Percentiles rank a stretch among this genome's conserved stretches.
These are phyloP conservation scores for Leptinotarsa undecemlineata DNA, from an alignment of 1,140 invertebrate genomes.

Conservation along the genomic window DNA sequence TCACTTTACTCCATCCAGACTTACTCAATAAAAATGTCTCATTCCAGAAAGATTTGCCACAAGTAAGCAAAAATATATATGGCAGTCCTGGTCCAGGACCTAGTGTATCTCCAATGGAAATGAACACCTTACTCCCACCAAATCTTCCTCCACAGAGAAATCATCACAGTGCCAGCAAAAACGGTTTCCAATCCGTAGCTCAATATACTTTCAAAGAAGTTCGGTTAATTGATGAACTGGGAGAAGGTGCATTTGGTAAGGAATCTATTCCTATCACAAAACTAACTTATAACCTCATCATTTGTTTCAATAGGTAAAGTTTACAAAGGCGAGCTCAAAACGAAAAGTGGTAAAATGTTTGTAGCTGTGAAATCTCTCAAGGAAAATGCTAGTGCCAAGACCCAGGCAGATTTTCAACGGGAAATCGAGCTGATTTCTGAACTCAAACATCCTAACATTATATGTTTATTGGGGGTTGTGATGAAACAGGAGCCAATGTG, in stretches of 20 bases:
- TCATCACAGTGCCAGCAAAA: conserved; percentile 48
- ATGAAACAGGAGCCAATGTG: conserved; percentile 89
- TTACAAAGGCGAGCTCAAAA: conserved; percentile 89
- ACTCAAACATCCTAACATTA: conserved; percentile 92
- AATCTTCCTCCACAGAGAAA: conserved; percentile 52
- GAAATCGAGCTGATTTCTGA: conserved; percentile 93
- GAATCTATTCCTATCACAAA: neutral
- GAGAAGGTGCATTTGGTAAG: conserved; percentile 93
- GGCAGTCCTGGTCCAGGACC: conserved; percentile 61
- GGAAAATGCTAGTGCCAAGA: conserved; percentile 89
- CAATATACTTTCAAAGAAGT: conserved; percentile 79
- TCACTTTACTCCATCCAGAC: neutral
- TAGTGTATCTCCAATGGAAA: conserved; percentile 72
- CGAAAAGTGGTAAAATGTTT: conserved; percentile 67
- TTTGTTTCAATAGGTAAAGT: conserved; percentile 63
- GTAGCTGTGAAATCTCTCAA: conserved; percentile 95
- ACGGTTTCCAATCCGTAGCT: conserved; percentile 63
- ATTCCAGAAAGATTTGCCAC: conserved; percentile 63
- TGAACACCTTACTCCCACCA: conserved; percentile 73
- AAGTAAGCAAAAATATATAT: conserved; percentile 80
- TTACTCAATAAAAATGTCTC: neutral
- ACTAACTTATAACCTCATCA: no score
- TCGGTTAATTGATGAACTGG: conserved; percentile 89
- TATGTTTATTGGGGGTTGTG: conserved; percentile 91
- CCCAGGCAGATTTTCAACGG: conserved; percentile 86